phyloP scores from a whole-genome alignment of 1,140 invertebrate species.

The silkworm (Bombyx mori) region ASM3026992v2 NC_085119.1:5860501-5861000 shows the following conservation, averaged over 20 bases:
- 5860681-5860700: constrained; percentile 16
- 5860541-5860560: constrained; percentile 61
- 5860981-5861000: no score
- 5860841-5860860: no score
- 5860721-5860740: no score
- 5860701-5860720: neutral
- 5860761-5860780: no score
- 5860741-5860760: no score
- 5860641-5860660: constrained; percentile 50
- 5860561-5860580: constrained; percentile 41
- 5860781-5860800: neutral
- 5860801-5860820: neutral
- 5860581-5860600: constrained; percentile 64
- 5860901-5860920: no score
- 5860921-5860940: no score
- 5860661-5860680: constrained; percentile 28
- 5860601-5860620: constrained; percentile 48
- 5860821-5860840: no score
- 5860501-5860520: constrained; percentile 37
- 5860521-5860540: constrained; percentile 53
- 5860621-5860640: constrained; percentile 57
- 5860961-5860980: no score
- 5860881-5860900: no score
- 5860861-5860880: no score
- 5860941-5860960: no score